Evolutionary conservation across 2,888 invertebrate genomes (phyloP), one percentile per base, ranked within the genome.

Genomic region (Artemia sinica): DNA sequence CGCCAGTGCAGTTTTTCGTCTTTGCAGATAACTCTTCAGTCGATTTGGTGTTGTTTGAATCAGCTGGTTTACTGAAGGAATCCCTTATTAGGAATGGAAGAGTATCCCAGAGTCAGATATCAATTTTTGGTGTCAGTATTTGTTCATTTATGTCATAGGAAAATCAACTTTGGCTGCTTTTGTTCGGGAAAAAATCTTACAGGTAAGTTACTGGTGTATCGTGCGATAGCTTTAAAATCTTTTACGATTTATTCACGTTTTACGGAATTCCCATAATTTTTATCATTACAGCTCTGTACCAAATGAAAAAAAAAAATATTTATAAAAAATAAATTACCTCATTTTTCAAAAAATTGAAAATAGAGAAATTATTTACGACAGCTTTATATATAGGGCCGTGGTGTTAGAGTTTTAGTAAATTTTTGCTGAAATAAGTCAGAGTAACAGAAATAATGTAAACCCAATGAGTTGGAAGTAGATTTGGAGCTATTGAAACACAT

Each of bases 41-140:
- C 68, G 87, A 88, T 74, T 90, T 89, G 80, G 88, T 93, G 8
- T 79, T 90, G 68, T 94, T 91, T 80, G 92, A 94, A 81, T 85
- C 90, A 66, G 90, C 88, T 8, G 86, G 87, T 71, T 83, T 91
- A 28, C 79, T 93, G 70, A 90, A 89, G 79, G 84, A 85, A 73
- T 87, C 89, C 14, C 80, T 93, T 11, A 85, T 93, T 68, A 81
- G 88, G 91, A 93, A 80, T 93, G 93, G 93, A 79, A 82, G 49
- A 80, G 85, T 74, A 76, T 92, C 66, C 81, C 83, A n/a, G 82
- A 84, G 70, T 81, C 81, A 69, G 86, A 89, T 76, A 84, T 88
- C 71, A 81, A 82, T 65, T 84, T 86, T 2, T 78, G 91, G 65
- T 81, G 87, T 71, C 85, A 88, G 74, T 92, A 90, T 78, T 80